phyloP scores from a whole-genome alignment of 1,140 invertebrate species.

The Pogonomyrmex californicus region DNA sequence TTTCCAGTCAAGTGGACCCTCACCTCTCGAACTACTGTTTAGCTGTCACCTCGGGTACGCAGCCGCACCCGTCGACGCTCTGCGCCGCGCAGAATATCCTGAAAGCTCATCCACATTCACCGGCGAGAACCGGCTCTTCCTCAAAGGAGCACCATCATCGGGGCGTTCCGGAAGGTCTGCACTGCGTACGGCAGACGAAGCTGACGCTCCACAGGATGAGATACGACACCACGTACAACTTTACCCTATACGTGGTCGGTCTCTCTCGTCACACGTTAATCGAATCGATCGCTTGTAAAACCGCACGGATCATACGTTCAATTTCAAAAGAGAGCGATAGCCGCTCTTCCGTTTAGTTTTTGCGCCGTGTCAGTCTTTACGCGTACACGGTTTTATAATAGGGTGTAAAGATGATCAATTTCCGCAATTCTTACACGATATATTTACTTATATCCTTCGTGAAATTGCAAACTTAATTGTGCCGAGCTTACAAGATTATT shows the following conservation, averaged over 20 bases:
- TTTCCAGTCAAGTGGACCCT: conserved; percentile 82
- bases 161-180: conserved; percentile 83
- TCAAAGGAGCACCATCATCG: conserved; percentile 77
- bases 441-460: neutral
- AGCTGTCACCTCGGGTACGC: conserved; percentile 83
- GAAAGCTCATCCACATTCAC: conserved; percentile 77
- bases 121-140: conserved; percentile 59
- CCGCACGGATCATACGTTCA: neutral
- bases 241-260: conserved; percentile 85
- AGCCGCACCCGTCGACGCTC: conserved; percentile 83
- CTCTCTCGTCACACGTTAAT: conserved; percentile 16
- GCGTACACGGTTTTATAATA: neutral
- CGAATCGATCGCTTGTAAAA: conserved; percentile 25
- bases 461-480: neutral
- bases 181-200: conserved; percentile 84
- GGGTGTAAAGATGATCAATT: conserved; percentile 18
- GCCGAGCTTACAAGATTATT: too few relatives aligned
- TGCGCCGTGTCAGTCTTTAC: neutral
- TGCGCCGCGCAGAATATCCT: conserved; percentile 84
- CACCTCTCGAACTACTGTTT: conserved; percentile 84
- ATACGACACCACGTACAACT: conserved; percentile 86
- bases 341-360: conserved; percentile 3
- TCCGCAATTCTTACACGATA: neutral
- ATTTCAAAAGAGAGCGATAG: conserved; percentile 11
- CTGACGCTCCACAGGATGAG: conserved; percentile 84